Conservation (phyloP, 2,113 vertebrate species). For the Sminthopsis crassicaudata region DNA sequence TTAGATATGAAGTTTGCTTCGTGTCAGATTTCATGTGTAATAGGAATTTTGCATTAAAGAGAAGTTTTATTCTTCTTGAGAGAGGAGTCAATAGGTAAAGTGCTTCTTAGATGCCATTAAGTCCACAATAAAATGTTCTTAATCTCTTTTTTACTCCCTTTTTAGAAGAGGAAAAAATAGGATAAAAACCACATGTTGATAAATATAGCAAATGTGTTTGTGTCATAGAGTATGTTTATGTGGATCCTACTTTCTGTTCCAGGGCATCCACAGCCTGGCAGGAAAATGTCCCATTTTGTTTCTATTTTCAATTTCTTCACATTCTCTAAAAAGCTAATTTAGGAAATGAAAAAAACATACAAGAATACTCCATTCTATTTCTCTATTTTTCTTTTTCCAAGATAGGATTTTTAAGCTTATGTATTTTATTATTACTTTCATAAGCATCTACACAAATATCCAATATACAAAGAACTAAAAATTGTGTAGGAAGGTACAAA, state of each 20-base stretch:
- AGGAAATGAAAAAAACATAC: neutral
- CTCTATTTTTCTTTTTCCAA: neutral
- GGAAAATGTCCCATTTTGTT: neutral
- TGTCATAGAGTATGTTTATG: neutral
- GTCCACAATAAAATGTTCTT: neutral
- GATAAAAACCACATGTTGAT: neutral
- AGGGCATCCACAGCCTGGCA: neutral
- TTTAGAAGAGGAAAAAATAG: neutral
- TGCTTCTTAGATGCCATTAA: neutral
- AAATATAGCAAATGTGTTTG: neutral
- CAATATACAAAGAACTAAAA: neutral
- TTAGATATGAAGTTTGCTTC: neutral
- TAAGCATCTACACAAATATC: neutral
- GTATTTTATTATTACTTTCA: neutral
- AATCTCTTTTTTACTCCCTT: neutral
- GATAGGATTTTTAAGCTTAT: neutral
- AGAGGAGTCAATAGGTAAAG: neutral
- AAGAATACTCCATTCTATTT: neutral
- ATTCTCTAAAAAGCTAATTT: neutral
- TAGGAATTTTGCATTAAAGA: neutral
- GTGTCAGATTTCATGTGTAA: neutral
- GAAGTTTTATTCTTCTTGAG: neutral
- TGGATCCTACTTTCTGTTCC: neutral
- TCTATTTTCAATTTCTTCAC: neutral
- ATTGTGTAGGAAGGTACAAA: neutral